These are phyloP conservation scores for Drosophila persimilis DNA, from an alignment of 1,140 invertebrate species.

Conservation along the genomic window DNA sequence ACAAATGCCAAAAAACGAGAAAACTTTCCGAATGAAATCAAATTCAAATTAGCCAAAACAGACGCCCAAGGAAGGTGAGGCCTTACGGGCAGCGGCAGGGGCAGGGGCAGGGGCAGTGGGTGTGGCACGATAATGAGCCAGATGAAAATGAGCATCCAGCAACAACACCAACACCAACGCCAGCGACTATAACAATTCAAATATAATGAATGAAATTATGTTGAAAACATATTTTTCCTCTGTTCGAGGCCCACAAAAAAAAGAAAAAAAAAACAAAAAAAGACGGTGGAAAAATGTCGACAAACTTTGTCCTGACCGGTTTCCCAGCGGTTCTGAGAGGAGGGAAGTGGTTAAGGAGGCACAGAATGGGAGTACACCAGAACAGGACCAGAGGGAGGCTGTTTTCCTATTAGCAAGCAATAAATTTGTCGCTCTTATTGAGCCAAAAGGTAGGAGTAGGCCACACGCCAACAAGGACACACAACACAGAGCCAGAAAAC, in stretches of 20 bases:
- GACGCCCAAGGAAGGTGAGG: conserved; percentile 14
- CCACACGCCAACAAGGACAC: no score
- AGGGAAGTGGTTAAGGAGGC: no score
- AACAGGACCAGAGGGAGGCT: conserved; percentile 23
- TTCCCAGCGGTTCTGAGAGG: no score
- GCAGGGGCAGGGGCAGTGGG: background rate
- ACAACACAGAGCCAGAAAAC: conserved; percentile 36
- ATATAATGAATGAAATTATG: conserved; percentile 74
- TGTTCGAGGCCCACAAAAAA: conserved; percentile 1
- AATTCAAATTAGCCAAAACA: conserved; percentile 71
- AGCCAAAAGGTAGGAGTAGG: conserved; percentile 41
- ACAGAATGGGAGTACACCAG: no score
- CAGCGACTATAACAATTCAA: conserved; percentile 36
- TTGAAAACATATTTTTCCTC: conserved; percentile 67
- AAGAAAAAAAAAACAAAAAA: conserved; percentile 9
- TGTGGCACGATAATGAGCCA: conserved; percentile 39
- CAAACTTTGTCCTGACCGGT: conserved; percentile 43
- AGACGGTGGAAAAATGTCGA: conserved; percentile 16
- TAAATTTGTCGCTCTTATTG: conserved; percentile 67
- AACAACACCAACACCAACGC: conserved; percentile 26
- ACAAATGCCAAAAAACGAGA: conserved; percentile 28
- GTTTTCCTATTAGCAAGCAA: conserved; percentile 75
- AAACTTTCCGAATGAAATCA: conserved; percentile 70
- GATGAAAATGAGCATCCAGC: conserved; percentile 56
- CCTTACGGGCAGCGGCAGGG: background rate